Evolutionary conservation across 2,113 vertebrate species (phyloP).

Genomic region (Rhea americana): DNA sequence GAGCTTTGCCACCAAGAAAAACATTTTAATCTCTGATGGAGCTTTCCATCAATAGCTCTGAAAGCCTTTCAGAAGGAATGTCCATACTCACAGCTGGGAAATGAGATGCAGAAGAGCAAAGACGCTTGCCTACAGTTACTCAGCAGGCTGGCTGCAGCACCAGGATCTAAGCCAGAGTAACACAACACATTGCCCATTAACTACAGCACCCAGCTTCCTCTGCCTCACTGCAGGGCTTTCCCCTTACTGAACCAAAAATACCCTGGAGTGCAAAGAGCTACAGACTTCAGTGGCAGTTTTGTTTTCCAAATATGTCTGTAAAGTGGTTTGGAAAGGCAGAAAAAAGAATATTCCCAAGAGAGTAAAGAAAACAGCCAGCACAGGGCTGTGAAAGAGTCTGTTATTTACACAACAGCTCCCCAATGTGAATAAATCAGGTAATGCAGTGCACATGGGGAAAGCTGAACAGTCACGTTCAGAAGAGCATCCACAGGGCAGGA

Average conservation of each 20-base stretch:
- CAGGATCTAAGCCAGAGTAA: neutral
- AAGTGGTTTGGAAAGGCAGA: neutral
- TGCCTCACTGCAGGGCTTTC: neutral
- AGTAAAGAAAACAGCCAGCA: neutral
- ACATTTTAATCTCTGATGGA: neutral
- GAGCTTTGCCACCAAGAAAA: neutral
- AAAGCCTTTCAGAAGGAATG: neutral
- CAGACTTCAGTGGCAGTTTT: neutral
- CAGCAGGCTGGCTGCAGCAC: neutral
- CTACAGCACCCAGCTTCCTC: neutral
- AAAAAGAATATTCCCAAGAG: neutral
- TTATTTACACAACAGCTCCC: neutral
- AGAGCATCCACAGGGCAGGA: neutral
- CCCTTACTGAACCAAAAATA: neutral
- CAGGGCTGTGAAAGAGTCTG: neutral
- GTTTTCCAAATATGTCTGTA: neutral
- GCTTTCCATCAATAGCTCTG: neutral
- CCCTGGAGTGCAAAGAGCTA: neutral
- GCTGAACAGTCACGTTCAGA: neutral
- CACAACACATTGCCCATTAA: neutral
- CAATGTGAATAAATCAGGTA: neutral
- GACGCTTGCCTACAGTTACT: neutral
- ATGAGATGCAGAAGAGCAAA: neutral
- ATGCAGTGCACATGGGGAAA: neutral
- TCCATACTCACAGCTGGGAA: neutral